Evolutionary conservation across 1,140 invertebrate species (phyloP), one percentile per base, ranked within the genome.

Genomic region (Trichonephila clavipes): DNA sequence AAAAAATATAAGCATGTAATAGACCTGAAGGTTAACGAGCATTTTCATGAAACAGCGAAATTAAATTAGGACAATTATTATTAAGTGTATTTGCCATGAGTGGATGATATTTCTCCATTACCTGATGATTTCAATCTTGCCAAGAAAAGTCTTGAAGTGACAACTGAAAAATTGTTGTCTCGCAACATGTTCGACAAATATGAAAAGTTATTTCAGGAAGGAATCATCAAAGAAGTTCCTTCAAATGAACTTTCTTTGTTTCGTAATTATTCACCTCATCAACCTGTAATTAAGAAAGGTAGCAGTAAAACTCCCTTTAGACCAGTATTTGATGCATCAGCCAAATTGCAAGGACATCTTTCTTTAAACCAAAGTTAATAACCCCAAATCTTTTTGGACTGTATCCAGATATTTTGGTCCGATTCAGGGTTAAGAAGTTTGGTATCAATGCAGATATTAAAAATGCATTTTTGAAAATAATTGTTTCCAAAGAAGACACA

Each of bases 301-400:
- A 51, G 1, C 44, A 1, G 44, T 44, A 86, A 16, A 18, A 81
- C 82, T 51, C 58, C 58, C 18, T 64, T 62, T 62, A 7, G 61
- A 24, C 59, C 58, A 19, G 12, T 87, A 24, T 87, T 87, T 64
- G 85, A 87, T n/a, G 59, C 85, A 34, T 34, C 61, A 18, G 58
- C 85, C 14, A 59, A 6, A 34, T 24, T 40, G 2, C 2, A 21
- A 64, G 14, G 0, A 5, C 24, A 24, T 87, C 85, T 59, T 18
- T 62, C 58, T 28, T 44, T 62, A 62, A 87, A 87, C 24, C 85
- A 87, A 72, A 66, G 64, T n/a, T 61, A 58, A 34, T 8, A 64
- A 62, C 19, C n/a, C 21, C 85, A 51, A 90, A 21, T 94, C 92
- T 96, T 3, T 95, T 96, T n/a, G 95, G 96, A 88, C 40, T 94